Conservation (phyloP, 2,888 invertebrate genomes). For the Andrena haemorrhoa region DNA sequence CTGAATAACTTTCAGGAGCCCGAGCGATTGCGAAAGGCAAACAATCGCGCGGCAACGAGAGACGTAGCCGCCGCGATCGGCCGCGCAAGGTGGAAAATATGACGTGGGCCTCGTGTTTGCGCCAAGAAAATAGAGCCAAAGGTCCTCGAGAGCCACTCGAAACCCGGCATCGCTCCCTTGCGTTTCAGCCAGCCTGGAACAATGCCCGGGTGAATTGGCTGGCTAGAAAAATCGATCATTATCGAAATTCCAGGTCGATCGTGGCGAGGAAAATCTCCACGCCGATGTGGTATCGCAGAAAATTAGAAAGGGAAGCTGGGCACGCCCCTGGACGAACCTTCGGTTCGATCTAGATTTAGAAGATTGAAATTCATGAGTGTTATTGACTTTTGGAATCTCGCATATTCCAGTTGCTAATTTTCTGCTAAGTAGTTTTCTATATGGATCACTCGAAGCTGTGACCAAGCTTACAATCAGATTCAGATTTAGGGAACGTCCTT, state of each 20-base stretch:
- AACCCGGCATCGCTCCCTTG: neutral
- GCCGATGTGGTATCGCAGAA: too few relatives aligned
- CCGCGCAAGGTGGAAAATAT: slow-evolving; percentile 56
- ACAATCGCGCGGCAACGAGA: slow-evolving; percentile 74
- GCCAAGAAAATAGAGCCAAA: slow-evolving; percentile 15
- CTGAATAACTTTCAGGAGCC: slow-evolving; percentile 78
- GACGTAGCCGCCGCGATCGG: slow-evolving; percentile 38
- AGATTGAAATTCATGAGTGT: too few relatives aligned
- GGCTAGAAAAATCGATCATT: slow-evolving; percentile 57
- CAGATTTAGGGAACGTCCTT: too few relatives aligned
- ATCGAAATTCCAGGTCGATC: slow-evolving; percentile 68
- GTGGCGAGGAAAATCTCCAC: slow-evolving; percentile 6
- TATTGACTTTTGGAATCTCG: too few relatives aligned
- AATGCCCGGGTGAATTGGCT: slow-evolving; percentile 34
- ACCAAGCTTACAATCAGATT: too few relatives aligned
- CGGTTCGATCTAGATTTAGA: too few relatives aligned
- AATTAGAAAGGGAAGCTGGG: too few relatives aligned
- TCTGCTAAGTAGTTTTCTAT: too few relatives aligned
- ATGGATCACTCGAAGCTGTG: too few relatives aligned
- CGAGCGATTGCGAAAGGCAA: slow-evolving; percentile 79
- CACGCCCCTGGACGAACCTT: too few relatives aligned
- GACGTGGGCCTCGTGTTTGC: neutral
- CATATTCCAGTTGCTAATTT: too few relatives aligned
- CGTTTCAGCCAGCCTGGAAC: slow-evolving; percentile 33
- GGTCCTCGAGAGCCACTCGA: neutral